These are phyloP conservation scores for Mastomys natalensis DNA, from an alignment of 2,113 vertebrate genomes.

Conservation along the genomic window DNA sequence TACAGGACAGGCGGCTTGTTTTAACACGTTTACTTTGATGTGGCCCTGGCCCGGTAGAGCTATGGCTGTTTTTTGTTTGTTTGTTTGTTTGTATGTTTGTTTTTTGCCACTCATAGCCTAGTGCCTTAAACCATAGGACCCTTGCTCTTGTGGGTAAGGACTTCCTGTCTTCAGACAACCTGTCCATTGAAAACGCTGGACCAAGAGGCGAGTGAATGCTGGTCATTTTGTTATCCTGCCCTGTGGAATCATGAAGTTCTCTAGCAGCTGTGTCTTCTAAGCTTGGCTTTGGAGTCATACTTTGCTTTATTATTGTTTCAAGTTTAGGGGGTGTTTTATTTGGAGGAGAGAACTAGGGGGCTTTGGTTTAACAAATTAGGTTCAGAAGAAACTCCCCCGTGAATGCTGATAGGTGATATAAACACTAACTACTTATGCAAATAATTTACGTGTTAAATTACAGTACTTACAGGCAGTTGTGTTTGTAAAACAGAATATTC, in stretches of 20 bases:
- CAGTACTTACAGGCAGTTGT: conserved; percentile 11
- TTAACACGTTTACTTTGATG: background rate
- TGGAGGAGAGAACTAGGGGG: background rate
- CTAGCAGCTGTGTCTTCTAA: background rate
- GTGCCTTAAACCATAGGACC: background rate
- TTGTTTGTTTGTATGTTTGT: background rate
- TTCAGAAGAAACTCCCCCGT: background rate
- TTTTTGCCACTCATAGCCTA: background rate
- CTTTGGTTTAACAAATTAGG: conserved; percentile 14
- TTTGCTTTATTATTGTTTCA: conserved; percentile 39
- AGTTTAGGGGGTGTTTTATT: background rate
- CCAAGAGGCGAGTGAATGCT: background rate
- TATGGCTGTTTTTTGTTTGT: background rate
- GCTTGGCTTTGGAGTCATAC: background rate
- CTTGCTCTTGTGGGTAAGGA: background rate
- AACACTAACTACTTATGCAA: conserved; percentile 35
- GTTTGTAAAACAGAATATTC: conserved; percentile 11
- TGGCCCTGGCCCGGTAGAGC: background rate
- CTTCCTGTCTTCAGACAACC: background rate
- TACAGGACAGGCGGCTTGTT: background rate
- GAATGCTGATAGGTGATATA: background rate
- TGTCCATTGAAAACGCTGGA: background rate
- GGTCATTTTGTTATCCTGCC: background rate
- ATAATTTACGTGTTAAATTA: conserved; percentile 32
- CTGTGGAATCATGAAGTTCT: background rate